Conservation (phyloP, 2,797 vertebrate species). For the Pipistrellus pygmaeus region DNA sequence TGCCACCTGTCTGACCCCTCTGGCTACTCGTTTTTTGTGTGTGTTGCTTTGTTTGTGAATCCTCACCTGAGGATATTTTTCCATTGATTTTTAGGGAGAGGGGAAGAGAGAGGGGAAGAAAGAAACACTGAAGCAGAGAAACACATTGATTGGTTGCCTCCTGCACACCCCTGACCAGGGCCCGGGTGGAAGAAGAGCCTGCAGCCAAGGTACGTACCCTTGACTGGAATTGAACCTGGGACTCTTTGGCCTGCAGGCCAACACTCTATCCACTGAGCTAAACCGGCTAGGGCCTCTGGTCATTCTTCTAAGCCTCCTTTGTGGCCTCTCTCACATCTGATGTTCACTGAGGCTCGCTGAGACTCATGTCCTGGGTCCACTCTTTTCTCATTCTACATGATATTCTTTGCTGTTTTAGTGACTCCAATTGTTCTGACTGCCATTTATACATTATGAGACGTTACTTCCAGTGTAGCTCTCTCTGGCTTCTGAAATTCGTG, state of each 20-base stretch:
- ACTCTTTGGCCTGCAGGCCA: too few species aligned
- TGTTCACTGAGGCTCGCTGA: background rate
- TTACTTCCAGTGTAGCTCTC: background rate
- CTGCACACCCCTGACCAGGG: too few species aligned
- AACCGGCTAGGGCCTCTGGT: background rate
- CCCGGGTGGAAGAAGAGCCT: too few species aligned
- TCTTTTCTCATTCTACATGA: background rate
- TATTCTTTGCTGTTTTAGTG: background rate
- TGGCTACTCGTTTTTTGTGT: background rate
- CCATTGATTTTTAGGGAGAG: too few species aligned
- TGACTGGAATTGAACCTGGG: too few species aligned
- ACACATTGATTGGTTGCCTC: too few species aligned
- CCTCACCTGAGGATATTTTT: too few species aligned
- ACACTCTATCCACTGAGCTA: too few species aligned
- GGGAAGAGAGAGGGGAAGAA: too few species aligned
- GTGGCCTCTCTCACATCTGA: background rate
- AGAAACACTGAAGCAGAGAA: too few species aligned
- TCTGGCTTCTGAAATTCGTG: constrained; percentile 39
- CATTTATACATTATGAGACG: background rate
- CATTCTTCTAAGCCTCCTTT: constrained; percentile 21
- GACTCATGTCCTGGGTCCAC: background rate
- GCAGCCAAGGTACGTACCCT: too few species aligned
- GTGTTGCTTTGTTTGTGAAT: too few species aligned
- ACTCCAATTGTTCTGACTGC: constrained; percentile 5
- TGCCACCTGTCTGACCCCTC: background rate